Evolutionary conservation across 2,888 invertebrate genomes (phyloP), one percentile per base, ranked within the genome.

Genomic region (Nomada flava): DNA sequence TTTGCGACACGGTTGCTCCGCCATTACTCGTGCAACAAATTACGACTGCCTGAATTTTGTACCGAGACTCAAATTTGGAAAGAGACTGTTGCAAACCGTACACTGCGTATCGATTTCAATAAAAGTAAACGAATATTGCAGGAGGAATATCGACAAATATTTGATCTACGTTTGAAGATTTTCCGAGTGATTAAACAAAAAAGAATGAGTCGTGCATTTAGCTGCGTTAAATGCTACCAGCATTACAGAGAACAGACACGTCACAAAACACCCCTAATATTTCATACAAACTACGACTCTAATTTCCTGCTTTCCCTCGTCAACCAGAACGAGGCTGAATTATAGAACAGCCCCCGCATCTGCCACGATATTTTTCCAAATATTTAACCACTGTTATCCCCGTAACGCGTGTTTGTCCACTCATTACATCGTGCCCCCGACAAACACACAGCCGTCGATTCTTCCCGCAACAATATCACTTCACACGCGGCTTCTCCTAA

Each of bases 401-500:
- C 53, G 42, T 29, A 50, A 72, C 52, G 50, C 47, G 72, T 57
- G 80, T 79, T 72, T 79, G 80, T 23, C 29, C 80, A 23, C 57
- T 79, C 72, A 73, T 80, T 79, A 65, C 36, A 52, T n/a, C 65
- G 50, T 10, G 11, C 20, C 64, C 36, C 26, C 18, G 52, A 44
- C 59, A 62, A 71, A 79, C 71, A n/a, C 23, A 13, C 42, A 23
- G 20, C 29, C 60, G 52, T 68, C 79, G 72, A 80, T 79, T 67
- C 72, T 72, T 67, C 72, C 80, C 80, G 62, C 80, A 76, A 81
- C 76, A 62, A 74, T 76, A 81, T 76, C 75, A 81, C 78, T 75
- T 64, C 74, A 64, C 68, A 42, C 59, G 76, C 57, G 62, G 75
- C 44, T 77, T 87, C 82, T 78, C 80, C 71, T 87, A 86, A 86